Base-by-base conservation (phyloP, 2,113 vertebrate species). In the Trogon surrucura region DNA sequence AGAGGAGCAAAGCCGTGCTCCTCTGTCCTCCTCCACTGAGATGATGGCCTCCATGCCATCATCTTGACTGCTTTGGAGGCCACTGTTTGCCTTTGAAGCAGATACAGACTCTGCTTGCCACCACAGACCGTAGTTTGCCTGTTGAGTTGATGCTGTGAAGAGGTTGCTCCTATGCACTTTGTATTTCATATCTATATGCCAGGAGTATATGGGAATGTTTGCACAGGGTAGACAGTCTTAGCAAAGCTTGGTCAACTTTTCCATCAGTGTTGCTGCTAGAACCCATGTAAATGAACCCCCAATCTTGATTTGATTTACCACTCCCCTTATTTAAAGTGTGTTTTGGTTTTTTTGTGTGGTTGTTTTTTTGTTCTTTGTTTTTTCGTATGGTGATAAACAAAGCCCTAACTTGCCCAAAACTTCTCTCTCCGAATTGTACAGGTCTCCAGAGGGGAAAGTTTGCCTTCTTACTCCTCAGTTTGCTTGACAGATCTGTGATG, bases 381-480 rank as follows among this genome's bases (percentile, higher is more conserved):
- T 77, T 74, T 41, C 11, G 41, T 41, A 41, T 41, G 41, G 41
- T 41, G 41, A 9, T 23, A 64, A 58, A 34, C 20, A 80, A 72
- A 80, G 38, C 32, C 10, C 30, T 79, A 66, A 30, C 34, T 32
- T 91, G 89, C 29, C n/a, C 34, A 75, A 88, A 38, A 3, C 18
- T 50, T 92, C 41, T 58, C 36, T 61, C 50, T 84, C 30, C 73
- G 74, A 70, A 32, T 77, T 81, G 90, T 95, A 89, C 7, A 90
- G 30, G 38, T 85, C 44, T 93, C 69, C 13, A 84, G 70, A 72
- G 51, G 13, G 79, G 14, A 54, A 56, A 51, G 10, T 34, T n/a
- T 77, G 34, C 48, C 51, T 71, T 69, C 25, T 58, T 85, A 32
- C 44, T 88, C n/a, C 87, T 67, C 45, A 26, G 45, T 51, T 89